These are phyloP conservation scores for Steinernema khuongi DNA, from an alignment of 1,140 invertebrate genomes.

Conservation along the genomic window DNA sequence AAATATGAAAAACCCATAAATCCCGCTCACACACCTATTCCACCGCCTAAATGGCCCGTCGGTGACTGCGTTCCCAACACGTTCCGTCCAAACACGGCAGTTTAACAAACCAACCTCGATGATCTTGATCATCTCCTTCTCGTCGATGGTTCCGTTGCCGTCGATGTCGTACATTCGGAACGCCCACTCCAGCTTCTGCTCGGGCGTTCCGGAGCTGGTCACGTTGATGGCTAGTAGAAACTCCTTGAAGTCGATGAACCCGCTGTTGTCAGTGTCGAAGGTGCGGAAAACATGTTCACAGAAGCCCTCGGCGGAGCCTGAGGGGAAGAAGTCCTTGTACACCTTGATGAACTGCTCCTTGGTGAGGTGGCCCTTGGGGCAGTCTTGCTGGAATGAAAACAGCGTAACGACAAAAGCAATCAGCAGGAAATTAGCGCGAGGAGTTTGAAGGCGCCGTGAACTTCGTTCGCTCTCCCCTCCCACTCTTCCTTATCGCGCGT, in stretches of 20 bases:
- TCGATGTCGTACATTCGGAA: constrained; percentile 94
- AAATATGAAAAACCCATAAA: not conserved
- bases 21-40: no score
- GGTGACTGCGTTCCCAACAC: not conserved
- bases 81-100: not conserved
- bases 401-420: not conserved
- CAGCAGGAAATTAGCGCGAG: not conserved
- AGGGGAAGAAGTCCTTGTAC: constrained; percentile 75
- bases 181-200: constrained; percentile 98
- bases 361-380: constrained; percentile 90
- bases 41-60: not conserved
- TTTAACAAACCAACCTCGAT: constrained; percentile 62
- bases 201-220: constrained; percentile 89
- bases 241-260: constrained; percentile 89
- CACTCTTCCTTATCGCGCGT: not conserved
- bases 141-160: constrained; percentile 92
- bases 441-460: not conserved
- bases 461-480: not conserved
- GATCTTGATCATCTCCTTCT: constrained; percentile 72
- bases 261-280: constrained; percentile 85
- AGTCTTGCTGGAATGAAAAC: constrained; percentile 81
- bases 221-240: constrained; percentile 95
- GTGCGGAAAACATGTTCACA: constrained; percentile 98
- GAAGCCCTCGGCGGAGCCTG: constrained; percentile 94
- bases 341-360: constrained; percentile 96